phyloP scores from a whole-genome alignment of 1,140 invertebrate genomes.

The Anthonomus grandis region DNA sequence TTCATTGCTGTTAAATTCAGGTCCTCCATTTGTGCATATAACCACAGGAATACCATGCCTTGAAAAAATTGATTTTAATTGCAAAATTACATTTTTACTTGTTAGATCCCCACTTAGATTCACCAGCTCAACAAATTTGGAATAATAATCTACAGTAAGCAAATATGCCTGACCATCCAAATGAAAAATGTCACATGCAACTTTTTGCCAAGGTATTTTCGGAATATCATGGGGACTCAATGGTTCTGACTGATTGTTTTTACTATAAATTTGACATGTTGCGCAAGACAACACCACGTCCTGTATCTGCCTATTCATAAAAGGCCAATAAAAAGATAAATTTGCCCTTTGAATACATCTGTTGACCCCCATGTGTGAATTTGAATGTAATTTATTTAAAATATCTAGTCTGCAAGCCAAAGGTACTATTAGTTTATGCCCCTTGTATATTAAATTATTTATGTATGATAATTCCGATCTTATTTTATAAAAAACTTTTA shows the following conservation, averaged over 20 bases:
- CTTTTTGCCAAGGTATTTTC: slow-evolving; percentile 38
- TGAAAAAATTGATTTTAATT: slow-evolving; percentile 39
- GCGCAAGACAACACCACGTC: not conserved
- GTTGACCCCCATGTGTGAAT: slow-evolving; percentile 24
- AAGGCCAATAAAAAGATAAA: slow-evolving; percentile 24
- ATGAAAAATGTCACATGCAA: slow-evolving; percentile 42
- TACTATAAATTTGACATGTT: not conserved
- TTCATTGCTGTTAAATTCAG: no score
- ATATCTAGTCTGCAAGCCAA: slow-evolving; percentile 18
- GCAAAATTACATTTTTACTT: slow-evolving; percentile 28
- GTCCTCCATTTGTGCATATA: no score
- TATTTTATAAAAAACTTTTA: no score
- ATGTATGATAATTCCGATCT: no score
- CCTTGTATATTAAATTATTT: no score
- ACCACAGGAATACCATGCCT: no score
- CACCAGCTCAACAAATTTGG: slow-evolving; percentile 34
- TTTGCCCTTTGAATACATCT: slow-evolving; percentile 20
- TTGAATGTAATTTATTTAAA: slow-evolving; percentile 21
- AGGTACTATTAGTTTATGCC: not conserved
- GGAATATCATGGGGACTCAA: slow-evolving; percentile 41
- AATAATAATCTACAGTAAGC: slow-evolving; percentile 36
- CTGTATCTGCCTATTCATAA: slow-evolving; percentile 17
- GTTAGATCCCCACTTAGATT: slow-evolving; percentile 24
- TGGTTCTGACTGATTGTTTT: slow-evolving; percentile 24
- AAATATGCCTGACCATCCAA: slow-evolving; percentile 41